These are phyloP conservation scores for Pachycephala philippinensis DNA, from an alignment of 2,113 vertebrate genomes.

Conservation along the genomic window DNA sequence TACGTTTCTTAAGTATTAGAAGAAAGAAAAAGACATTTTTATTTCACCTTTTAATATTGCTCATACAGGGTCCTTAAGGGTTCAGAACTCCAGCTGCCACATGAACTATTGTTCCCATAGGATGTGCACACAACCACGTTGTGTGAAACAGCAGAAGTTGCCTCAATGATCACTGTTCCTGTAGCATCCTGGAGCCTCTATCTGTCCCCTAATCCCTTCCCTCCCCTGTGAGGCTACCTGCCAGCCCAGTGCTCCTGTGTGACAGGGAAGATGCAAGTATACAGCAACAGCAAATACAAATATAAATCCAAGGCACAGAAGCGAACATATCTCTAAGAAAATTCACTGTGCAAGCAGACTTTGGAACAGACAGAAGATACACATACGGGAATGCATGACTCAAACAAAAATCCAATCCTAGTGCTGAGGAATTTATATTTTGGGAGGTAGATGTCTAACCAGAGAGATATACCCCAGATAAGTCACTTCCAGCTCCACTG, in stretches of 20 bases:
- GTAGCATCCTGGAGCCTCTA: background rate
- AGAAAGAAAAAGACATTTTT: background rate
- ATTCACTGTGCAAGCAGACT: slow-evolving; percentile 16
- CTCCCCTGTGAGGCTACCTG: background rate
- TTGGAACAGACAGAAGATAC: slow-evolving; percentile 19
- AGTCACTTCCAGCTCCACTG: background rate
- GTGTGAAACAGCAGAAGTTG: background rate
- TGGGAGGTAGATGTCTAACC: background rate
- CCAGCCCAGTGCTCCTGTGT: background rate
- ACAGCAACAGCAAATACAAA: background rate
- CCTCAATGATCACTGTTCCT: background rate
- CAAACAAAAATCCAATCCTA: background rate
- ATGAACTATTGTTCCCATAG: background rate
- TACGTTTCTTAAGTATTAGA: background rate
- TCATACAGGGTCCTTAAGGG: background rate
- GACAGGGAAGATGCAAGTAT: background rate
- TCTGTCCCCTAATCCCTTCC: background rate
- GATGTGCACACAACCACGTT: accelerated
- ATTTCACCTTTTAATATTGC: background rate
- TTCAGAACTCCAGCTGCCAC: background rate
- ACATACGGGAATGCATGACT: background rate
- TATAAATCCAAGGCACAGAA: background rate
- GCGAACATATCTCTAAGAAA: background rate
- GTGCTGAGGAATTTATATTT: background rate
- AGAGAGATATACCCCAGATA: background rate